Conservation (phyloP, 2,888 invertebrate species). For the Lepidocyrtinus sp. region DNA sequence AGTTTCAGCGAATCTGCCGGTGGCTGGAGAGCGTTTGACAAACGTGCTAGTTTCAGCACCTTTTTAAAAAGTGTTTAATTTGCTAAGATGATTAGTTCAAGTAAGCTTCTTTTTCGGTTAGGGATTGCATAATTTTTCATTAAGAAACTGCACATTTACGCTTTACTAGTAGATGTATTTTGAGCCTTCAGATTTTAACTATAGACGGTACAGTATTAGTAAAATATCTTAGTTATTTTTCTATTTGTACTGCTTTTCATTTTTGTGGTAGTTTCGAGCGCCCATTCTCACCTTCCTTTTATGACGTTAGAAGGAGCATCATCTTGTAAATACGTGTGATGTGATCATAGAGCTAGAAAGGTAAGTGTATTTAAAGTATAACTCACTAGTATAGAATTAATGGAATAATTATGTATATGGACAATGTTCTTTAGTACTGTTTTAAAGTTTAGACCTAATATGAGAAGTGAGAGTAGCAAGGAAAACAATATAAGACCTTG, state of each 20-base stretch:
- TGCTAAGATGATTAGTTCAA: no score
- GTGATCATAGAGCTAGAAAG: background rate
- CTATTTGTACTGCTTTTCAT: no score
- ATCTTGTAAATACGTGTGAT: background rate
- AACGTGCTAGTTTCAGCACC: background rate
- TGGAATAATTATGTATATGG: slow-evolving; percentile 37
- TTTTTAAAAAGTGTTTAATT: background rate
- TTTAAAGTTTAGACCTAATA: background rate
- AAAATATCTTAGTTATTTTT: no score
- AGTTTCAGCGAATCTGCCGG: no score
- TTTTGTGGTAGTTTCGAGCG: no score
- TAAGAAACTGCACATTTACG: no score
- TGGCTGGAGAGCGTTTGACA: background rate
- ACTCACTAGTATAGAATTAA: slow-evolving; percentile 3
- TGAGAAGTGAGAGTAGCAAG: slow-evolving; percentile 28
- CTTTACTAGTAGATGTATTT: no score
- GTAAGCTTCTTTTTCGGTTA: no score
- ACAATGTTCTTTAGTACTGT: background rate
- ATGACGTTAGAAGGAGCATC: background rate
- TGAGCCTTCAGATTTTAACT: no score
- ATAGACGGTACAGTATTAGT: no score
- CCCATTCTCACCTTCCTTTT: background rate
- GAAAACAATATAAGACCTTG: slow-evolving; percentile 2
- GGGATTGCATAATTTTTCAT: no score
- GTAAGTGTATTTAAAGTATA: background rate